Percentiles rank a stretch among this genome's conserved stretches.
Conservation (phyloP, 2,797 vertebrate species). For the Pogoniulus pusillus region DNA sequence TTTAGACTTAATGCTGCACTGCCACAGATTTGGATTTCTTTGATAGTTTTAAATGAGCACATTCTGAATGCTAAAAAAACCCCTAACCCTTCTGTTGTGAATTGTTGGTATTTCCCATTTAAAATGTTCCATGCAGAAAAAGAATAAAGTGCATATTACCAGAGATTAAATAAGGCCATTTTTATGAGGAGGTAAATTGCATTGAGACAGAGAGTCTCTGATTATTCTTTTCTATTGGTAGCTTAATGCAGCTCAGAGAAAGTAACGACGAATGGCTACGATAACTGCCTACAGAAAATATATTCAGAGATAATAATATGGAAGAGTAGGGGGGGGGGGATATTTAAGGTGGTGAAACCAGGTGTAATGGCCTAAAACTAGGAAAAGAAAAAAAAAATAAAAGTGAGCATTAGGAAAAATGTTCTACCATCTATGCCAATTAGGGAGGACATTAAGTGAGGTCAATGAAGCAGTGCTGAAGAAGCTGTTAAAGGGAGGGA, state of each 20-base stretch:
- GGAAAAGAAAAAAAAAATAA: neutral
- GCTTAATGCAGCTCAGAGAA: neutral
- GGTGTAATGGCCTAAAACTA: neutral
- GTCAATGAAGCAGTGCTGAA: neutral
- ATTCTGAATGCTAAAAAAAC: neutral
- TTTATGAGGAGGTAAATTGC: slow-evolving; percentile 11
- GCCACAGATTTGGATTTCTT: neutral
- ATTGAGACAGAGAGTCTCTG: neutral
- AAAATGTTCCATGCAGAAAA: neutral
- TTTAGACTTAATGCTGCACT: neutral
- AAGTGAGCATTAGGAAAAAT: neutral
- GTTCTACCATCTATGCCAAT: neutral
- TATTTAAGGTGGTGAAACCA: neutral
- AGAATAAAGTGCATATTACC: neutral
- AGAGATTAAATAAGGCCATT: slow-evolving; percentile 2
- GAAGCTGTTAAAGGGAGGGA: neutral
- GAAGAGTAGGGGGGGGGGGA: neutral
- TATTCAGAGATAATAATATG: neutral
- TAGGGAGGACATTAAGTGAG: neutral
- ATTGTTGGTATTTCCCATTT: neutral
- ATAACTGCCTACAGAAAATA: neutral
- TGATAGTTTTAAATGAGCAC: neutral
- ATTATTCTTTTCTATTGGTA: neutral
- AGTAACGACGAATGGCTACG: neutral
- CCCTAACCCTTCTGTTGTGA: neutral